Conservation (phyloP, 2,797 vertebrate genomes). For the Limnodromus scolopaceus region DNA sequence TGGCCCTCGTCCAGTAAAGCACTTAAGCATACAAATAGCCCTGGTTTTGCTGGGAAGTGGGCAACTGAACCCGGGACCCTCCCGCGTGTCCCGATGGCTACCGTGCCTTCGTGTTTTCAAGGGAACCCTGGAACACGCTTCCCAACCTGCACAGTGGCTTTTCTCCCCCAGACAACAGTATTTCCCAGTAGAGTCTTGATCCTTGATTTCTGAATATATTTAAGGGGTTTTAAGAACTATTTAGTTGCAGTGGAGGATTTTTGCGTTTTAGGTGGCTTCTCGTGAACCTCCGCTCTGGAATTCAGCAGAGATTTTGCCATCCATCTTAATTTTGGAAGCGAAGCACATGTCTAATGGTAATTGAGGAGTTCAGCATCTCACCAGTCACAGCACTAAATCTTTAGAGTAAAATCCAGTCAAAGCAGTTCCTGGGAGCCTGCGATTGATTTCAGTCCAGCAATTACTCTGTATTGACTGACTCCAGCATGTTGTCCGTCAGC, state of each 20-base stretch:
- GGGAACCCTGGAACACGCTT: not conserved
- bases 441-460: slow-evolving; percentile 21
- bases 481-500: rapidly evolving
- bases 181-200: not conserved
- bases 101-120: rapidly evolving
- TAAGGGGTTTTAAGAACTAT: not conserved
- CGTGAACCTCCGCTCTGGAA: not conserved
- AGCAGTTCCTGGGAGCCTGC: not conserved
- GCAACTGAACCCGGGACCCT: not conserved
- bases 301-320: not conserved
- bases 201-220: rapidly evolving
- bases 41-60: not conserved
- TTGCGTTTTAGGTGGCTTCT: not conserved
- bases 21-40: not conserved
- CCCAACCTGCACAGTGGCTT: rapidly evolving
- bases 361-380: not conserved
- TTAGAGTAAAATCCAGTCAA: not conserved
- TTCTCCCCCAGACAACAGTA: not conserved
- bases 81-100: rapidly evolving
- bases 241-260: not conserved
- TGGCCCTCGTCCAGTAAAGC: not conserved
- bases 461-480: not conserved
- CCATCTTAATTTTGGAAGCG: not conserved
- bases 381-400: not conserved
- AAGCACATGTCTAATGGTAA: not conserved